These are phyloP conservation scores for Drosophila sucinea DNA, from an alignment of 1,140 invertebrate species.

Conservation along the genomic window DNA sequence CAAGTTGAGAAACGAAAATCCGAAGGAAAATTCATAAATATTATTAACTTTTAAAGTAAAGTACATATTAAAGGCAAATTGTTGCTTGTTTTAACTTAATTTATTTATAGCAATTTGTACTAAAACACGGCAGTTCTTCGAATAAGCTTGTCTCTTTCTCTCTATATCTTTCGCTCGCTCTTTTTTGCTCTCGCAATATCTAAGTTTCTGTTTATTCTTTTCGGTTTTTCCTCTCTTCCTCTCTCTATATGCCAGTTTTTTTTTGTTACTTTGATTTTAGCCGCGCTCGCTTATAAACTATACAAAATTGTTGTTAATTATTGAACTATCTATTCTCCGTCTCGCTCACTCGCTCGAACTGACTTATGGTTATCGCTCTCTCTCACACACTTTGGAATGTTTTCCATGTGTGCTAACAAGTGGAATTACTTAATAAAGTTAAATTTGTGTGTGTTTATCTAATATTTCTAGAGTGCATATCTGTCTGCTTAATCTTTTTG, in stretches of 20 bases:
- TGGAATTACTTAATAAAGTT: conserved; percentile 21
- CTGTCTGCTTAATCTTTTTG: conserved; percentile 23
- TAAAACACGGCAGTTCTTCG: background rate
- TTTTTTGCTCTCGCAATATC: conserved; percentile 6
- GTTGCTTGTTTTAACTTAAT: background rate
- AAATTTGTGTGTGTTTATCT: conserved; percentile 3
- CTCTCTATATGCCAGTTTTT: background rate
- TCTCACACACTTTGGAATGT: conserved; percentile 16
- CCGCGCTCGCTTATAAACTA: conserved; percentile 62
- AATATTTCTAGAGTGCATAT: conserved; percentile 14
- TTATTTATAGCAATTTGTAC: conserved; percentile 1
- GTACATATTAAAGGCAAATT: conserved; percentile 6
- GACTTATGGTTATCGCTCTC: background rate
- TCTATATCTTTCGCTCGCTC: background rate
- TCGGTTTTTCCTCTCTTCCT: conserved; percentile 23
- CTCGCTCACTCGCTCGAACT: conserved; percentile 10
- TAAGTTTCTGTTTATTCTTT: conserved; percentile 32
- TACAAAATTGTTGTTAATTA: conserved; percentile 70
- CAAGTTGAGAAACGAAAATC: conserved; percentile 26
- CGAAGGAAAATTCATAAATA: conserved; percentile 23
- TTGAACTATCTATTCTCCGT: conserved; percentile 14
- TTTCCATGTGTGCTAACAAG: conserved; percentile 16
- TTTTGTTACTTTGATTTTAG: conserved; percentile 68
- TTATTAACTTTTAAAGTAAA: conserved; percentile 15
- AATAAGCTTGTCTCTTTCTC: background rate